Evolutionary conservation across 2,113 vertebrate species (phyloP), one percentile per base, ranked within the genome.

Genomic region (Thinocorus orbignyianus): DNA sequence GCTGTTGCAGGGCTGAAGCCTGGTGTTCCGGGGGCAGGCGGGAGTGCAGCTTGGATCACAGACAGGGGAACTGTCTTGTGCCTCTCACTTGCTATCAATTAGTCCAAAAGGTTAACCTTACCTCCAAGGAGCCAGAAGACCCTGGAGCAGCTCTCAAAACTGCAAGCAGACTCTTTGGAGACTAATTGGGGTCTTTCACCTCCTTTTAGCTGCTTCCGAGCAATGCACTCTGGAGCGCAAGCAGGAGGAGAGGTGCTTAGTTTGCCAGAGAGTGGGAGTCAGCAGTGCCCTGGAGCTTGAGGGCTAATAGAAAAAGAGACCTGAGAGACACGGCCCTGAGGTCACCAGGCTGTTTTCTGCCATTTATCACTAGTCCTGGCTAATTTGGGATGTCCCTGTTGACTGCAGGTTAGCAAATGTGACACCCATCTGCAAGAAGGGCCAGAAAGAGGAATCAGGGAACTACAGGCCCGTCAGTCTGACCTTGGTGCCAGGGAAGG

Each of bases 111-210:
- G 52, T 52, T 86, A 78, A 52, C 69, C 24, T 74, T 68, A 74
- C 42, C 77, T 92, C 76, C 26, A 44, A 71, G 88, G 48, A 95
- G 28, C 49, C 62, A 33, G 60, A 37, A 61, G 81, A 90, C 65
- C 70, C 78, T 14, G 2, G 48, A 79, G 66, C 66, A 81, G 69
- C 44, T 88, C 88, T 88, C 57, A 81, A 88, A 96, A 81, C 35
- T 1, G 0, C 57, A 79, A 42, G 77, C 31, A 37, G 61, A 37
- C n/a, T 84, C 90, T 95, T 78, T 84, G 76, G 90, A 95, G 72
- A 92, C 48, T 96, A 95, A 93, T 51, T 94, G 92, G 80, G 72
- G 76, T 90, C 72, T 90, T 83, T 90, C 80, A 94, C 83, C 57
- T 91, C 77, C n/a, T 92, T 84, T 86, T 72, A 86, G 44, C 52